Evolutionary conservation across 2,888 invertebrate species (phyloP).

Genomic region (Lobophora halterata): DNA sequence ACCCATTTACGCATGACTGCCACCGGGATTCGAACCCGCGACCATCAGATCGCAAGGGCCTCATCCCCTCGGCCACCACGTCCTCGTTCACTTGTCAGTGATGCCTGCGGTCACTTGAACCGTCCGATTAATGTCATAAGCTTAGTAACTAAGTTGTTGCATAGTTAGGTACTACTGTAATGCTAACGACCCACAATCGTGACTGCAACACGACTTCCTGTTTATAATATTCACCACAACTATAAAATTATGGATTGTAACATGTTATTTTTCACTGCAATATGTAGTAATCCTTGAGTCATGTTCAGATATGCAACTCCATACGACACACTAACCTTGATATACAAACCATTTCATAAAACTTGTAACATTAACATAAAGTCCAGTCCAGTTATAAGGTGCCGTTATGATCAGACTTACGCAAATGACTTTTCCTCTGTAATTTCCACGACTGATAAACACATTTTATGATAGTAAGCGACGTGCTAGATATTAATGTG

Average conservation of each 20-base stretch:
- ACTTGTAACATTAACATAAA: too few relatives aligned
- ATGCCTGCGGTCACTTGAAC: constrained; percentile 3
- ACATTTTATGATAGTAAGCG: constrained; percentile 11
- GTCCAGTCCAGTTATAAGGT: too few relatives aligned
- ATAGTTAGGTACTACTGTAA: background rate
- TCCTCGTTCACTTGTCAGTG: too few relatives aligned
- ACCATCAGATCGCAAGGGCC: too few relatives aligned
- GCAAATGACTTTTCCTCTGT: constrained; percentile 14
- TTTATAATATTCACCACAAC: constrained; percentile 9
- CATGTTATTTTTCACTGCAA: background rate
- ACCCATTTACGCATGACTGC: too few relatives aligned
- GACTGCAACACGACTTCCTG: constrained; percentile 7
- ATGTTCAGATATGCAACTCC: too few relatives aligned
- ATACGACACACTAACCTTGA: too few relatives aligned
- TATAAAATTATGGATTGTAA: background rate
- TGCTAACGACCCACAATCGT: constrained; percentile 7
- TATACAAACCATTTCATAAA: too few relatives aligned
- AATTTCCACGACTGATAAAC: constrained; percentile 7
- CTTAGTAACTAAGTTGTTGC: constrained; percentile 3
- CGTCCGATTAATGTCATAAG: constrained; percentile 8
- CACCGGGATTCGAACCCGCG: too few relatives aligned
- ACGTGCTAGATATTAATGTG: constrained; percentile 6
- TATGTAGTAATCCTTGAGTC: too few relatives aligned
- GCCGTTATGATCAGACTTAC: constrained; percentile 4
- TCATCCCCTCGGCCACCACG: too few relatives aligned